Evolutionary conservation across 2,113 vertebrate genomes (phyloP).

Genomic region (Nothoprocta perdicaria): DNA sequence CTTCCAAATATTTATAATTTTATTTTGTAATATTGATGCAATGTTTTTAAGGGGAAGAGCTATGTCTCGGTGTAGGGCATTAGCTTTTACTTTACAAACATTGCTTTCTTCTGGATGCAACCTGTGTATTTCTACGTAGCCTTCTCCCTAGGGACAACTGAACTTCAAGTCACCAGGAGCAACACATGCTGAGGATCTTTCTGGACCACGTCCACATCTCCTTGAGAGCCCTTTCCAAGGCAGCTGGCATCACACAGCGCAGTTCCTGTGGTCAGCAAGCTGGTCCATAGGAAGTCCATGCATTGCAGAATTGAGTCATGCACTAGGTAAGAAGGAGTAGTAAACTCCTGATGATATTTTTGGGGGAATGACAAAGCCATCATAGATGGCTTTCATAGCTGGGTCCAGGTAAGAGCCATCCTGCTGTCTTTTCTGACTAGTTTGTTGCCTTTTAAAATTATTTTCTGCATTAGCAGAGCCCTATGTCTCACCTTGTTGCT

Average conservation of each 20-base stretch:
- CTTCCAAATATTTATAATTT: neutral
- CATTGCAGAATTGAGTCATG: neutral
- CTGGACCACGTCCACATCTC: neutral
- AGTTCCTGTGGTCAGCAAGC: neutral
- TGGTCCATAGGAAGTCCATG: neutral
- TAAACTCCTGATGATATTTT: neutral
- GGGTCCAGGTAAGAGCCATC: neutral
- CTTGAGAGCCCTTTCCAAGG: neutral
- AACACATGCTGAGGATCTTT: neutral
- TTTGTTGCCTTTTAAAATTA: neutral
- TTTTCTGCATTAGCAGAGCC: neutral
- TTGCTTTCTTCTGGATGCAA: neutral
- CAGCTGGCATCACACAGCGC: neutral
- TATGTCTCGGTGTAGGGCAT: neutral
- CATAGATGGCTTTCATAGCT: neutral
- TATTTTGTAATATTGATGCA: neutral
- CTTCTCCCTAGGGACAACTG: neutral
- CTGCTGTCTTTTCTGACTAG: neutral
- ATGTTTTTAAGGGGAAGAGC: neutral
- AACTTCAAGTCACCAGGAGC: neutral
- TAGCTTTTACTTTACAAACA: neutral
- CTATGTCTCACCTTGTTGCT: neutral
- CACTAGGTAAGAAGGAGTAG: neutral
- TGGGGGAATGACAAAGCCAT: neutral
- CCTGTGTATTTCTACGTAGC: neutral